phyloP scores from a whole-genome alignment of 2,888 invertebrate species.

The Trilocha varians region DNA sequence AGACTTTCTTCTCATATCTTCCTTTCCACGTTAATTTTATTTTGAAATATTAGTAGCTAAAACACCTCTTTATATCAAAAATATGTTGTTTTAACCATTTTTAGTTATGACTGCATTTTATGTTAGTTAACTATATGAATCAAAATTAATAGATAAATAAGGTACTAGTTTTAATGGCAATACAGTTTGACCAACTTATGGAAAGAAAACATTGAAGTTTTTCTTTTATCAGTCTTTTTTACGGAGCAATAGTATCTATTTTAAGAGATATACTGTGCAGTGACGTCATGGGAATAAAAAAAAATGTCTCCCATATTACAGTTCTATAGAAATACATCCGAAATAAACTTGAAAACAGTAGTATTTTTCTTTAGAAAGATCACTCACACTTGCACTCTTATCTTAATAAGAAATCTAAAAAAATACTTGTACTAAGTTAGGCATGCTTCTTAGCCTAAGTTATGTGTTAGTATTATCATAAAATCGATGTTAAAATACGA shows the following conservation, averaged over 20 bases:
- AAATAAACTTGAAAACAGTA: slow-evolving; percentile 1
- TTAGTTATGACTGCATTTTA: too few relatives aligned
- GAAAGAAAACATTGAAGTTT: background rate
- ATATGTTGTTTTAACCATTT: too few relatives aligned
- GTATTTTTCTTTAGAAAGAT: slow-evolving; percentile 16
- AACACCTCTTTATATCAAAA: too few relatives aligned
- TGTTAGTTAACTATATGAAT: background rate
- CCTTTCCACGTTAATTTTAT: too few relatives aligned
- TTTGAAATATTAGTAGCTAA: too few relatives aligned
- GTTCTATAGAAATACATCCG: background rate
- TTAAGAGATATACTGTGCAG: background rate
- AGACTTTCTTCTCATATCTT: too few relatives aligned
- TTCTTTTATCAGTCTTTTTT: background rate
- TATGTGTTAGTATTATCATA: slow-evolving; percentile 47
- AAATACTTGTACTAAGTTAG: slow-evolving; percentile 71
- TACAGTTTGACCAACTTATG: background rate
- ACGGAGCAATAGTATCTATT: background rate
- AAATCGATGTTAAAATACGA: slow-evolving; percentile 42
- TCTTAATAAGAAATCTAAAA: slow-evolving; percentile 48
- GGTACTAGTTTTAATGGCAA: background rate
- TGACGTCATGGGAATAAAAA: background rate
- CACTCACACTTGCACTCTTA: slow-evolving; percentile 47
- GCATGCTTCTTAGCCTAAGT: slow-evolving; percentile 56
- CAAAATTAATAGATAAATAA: background rate
- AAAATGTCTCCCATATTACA: background rate